phyloP scores from a whole-genome alignment of 2,888 invertebrate species.

The Oxytorus armatus region DNA sequence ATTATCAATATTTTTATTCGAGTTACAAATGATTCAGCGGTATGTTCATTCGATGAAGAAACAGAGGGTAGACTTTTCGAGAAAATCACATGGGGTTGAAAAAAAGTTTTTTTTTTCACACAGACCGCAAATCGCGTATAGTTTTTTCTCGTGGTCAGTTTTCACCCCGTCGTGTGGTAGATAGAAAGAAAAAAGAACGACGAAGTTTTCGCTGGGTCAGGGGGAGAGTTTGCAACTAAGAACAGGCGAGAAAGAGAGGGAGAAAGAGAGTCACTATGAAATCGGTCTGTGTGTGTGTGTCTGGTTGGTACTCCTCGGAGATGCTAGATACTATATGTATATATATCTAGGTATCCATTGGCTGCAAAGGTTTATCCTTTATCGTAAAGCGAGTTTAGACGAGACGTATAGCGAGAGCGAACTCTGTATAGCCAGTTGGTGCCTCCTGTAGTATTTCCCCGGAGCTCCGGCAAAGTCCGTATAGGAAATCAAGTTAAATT shows the following conservation, averaged over 20 bases:
- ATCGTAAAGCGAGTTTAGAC: slow-evolving; percentile 81
- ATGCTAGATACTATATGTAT: slow-evolving; percentile 10
- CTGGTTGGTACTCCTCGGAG: not conserved
- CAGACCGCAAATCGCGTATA: too few relatives aligned
- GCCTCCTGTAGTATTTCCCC: slow-evolving; percentile 79
- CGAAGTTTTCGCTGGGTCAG: not conserved
- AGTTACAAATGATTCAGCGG: too few relatives aligned
- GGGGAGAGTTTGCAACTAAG: not conserved
- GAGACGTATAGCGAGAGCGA: slow-evolving; percentile 68
- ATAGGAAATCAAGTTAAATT: slow-evolving; percentile 83
- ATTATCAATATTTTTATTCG: too few relatives aligned
- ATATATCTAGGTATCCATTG: too few relatives aligned
- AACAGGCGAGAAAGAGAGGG: slow-evolving; percentile 20
- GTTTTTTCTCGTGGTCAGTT: too few relatives aligned
- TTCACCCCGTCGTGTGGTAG: too few relatives aligned
- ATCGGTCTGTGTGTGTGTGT: not conserved
- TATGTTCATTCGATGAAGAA: too few relatives aligned
- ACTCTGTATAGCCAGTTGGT: slow-evolving; percentile 68
- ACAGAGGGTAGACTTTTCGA: too few relatives aligned
- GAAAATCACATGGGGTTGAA: too few relatives aligned
- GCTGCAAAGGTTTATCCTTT: slow-evolving; percentile 77
- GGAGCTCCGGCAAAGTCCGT: slow-evolving; percentile 79
- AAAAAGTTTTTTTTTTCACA: too few relatives aligned
- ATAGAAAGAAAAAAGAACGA: not conserved
- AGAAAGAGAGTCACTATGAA: too few relatives aligned